phyloP scores from a whole-genome alignment of 2,888 invertebrate species.

The Ischnura elegans region DNA sequence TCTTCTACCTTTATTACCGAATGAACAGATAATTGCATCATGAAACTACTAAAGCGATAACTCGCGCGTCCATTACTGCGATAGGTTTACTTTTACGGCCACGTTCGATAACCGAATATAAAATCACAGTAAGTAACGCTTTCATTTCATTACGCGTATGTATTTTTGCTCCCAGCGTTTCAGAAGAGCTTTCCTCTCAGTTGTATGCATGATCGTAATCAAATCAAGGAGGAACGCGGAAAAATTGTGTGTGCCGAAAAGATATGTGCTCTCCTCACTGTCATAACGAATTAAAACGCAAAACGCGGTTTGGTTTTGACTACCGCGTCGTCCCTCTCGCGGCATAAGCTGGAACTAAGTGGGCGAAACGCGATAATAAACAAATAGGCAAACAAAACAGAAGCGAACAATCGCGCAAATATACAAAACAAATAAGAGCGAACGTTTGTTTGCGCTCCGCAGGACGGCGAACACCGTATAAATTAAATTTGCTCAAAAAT shows the following conservation, averaged over 20 bases:
- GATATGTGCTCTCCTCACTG: background rate
- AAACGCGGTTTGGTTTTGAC: background rate
- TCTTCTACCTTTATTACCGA: too few species aligned
- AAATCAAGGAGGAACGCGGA: background rate
- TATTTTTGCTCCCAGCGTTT: constrained; percentile 23
- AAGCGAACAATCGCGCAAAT: constrained; percentile 66
- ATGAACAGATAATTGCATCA: too few species aligned
- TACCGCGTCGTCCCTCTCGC: constrained; percentile 1
- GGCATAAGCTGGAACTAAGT: constrained; percentile 42
- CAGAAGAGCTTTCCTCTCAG: background rate
- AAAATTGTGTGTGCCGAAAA: background rate
- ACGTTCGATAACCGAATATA: background rate
- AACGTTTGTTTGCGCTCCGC: constrained; percentile 36
- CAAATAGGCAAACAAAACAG: constrained; percentile 67
- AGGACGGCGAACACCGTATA: constrained; percentile 48
- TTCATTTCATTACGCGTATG: background rate
- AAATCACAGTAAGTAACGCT: background rate
- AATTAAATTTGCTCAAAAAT: constrained; percentile 66
- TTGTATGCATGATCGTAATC: background rate
- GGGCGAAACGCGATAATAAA: constrained; percentile 61
- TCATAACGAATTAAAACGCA: constrained; percentile 59
- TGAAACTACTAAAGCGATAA: background rate
- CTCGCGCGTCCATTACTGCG: background rate
- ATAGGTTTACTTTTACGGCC: background rate
- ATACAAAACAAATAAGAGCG: constrained; percentile 39